phyloP scores from a whole-genome alignment of 2,113 vertebrate genomes.

The Pteronura brasiliensis region DNA sequence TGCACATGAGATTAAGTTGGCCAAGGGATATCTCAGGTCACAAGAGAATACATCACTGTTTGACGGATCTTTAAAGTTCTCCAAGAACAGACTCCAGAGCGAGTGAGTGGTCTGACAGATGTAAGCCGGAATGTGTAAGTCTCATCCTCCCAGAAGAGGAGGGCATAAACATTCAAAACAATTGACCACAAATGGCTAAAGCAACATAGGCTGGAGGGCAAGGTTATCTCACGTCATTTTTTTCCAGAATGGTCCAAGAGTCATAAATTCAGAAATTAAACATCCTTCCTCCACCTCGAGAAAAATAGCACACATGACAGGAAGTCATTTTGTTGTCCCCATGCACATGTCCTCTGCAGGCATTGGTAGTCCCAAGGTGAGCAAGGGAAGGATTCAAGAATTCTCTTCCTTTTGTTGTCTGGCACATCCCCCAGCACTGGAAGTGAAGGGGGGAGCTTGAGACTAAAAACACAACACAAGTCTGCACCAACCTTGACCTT shows the following conservation, averaged over 20 bases:
- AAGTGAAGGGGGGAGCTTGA: slow-evolving; percentile 32
- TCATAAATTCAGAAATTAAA: neutral
- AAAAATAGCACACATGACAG: neutral
- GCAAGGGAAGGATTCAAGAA: neutral
- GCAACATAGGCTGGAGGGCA: fast-evolving
- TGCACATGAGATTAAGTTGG: neutral
- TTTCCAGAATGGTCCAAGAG: neutral
- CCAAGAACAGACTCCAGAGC: neutral
- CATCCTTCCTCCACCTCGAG: neutral
- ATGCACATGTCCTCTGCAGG: fast-evolving
- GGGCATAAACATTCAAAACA: fast-evolving
- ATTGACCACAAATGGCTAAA: neutral
- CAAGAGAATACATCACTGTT: neutral
- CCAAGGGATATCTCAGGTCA: neutral
- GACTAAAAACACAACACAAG: slow-evolving; percentile 59
- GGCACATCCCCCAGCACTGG: slow-evolving; percentile 51
- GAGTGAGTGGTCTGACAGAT: neutral
- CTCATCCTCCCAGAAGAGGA: fast-evolving
- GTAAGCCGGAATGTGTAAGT: neutral
- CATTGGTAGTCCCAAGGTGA: neutral
- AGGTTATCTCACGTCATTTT: neutral
- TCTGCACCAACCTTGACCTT: slow-evolving; percentile 80
- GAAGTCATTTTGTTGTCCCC: slow-evolving; percentile 12
- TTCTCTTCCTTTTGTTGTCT: neutral
- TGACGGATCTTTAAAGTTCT: neutral